Conservation (phyloP, 2,113 vertebrate genomes). For the Australoheros scitulus region DNA sequence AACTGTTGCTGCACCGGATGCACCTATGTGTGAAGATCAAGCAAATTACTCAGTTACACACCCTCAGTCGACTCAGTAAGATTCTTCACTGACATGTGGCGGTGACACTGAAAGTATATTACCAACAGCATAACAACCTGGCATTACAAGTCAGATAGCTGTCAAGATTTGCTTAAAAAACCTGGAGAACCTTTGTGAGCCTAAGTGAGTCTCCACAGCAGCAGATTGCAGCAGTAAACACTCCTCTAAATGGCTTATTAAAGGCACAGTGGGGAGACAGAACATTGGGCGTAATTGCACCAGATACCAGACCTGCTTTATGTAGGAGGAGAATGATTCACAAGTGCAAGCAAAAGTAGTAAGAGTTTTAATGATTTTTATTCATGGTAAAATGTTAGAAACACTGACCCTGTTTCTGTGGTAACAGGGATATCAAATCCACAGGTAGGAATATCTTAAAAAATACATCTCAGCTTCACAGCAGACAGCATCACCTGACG, state of each 20-base stretch:
- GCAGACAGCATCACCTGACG: neutral
- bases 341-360: constrained; percentile 31
- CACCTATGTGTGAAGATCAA: constrained; percentile 25
- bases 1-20: constrained; percentile 5
- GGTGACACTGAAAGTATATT: neutral
- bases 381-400: constrained; percentile 19
- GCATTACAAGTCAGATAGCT: neutral
- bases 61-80: neutral
- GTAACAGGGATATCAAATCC: constrained; percentile 19
- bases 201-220: constrained; percentile 27
- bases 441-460: neutral
- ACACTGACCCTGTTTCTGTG: constrained; percentile 46
- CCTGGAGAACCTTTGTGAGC: constrained; percentile 8
- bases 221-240: constrained; percentile 58
- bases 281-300: constrained; percentile 62
- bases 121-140: neutral
- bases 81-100: constrained; percentile 15
- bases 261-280: constrained; percentile 46
- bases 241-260: constrained; percentile 60
- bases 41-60: constrained; percentile 37
- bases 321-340: constrained; percentile 55
- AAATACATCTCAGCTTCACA: neutral
- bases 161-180: constrained; percentile 16
- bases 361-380: constrained; percentile 45
- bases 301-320: constrained; percentile 46